Evolutionary conservation across 2,888 invertebrate species (phyloP).

Genomic region (Leptinotarsa haldemani): DNA sequence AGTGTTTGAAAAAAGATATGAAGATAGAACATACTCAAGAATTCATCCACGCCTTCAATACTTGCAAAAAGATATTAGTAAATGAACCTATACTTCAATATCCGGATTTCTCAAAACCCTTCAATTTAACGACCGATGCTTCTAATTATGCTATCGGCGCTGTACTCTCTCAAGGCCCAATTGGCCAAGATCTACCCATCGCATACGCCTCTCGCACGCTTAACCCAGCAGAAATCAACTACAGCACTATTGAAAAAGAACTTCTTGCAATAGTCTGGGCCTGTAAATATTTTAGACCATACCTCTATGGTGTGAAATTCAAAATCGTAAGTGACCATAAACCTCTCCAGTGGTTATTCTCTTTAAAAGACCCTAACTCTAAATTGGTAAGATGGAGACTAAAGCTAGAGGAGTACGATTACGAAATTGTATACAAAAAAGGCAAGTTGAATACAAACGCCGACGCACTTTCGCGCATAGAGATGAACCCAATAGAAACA

Average conservation of each 20-base stretch:
- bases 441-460: too few relatives aligned
- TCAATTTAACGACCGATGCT: too few relatives aligned
- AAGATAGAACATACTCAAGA: too few relatives aligned
- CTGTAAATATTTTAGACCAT: slow-evolving; percentile 11
- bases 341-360: slow-evolving; percentile 2
- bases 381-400: slow-evolving; percentile 12
- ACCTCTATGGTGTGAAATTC: slow-evolving; percentile 14
- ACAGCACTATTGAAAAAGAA: neutral
- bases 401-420: slow-evolving; percentile 4
- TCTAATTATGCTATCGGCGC: too few relatives aligned
- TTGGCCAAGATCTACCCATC: neutral
- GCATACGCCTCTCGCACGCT: neutral
- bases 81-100: too few relatives aligned
- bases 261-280: neutral
- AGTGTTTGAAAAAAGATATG: too few relatives aligned
- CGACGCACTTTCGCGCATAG: neutral
- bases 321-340: slow-evolving; percentile 19
- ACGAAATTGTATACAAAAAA: neutral
- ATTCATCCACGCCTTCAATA: too few relatives aligned
- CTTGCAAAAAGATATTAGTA: too few relatives aligned
- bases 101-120: too few relatives aligned
- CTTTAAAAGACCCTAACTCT: neutral
- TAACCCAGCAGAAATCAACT: neutral
- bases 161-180: too few relatives aligned
- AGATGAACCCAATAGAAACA: slow-evolving; percentile 18